Evolutionary conservation across 2,888 invertebrate species (phyloP), one percentile per base, ranked within the genome.

Genomic region (Bellardia pandia): DNA sequence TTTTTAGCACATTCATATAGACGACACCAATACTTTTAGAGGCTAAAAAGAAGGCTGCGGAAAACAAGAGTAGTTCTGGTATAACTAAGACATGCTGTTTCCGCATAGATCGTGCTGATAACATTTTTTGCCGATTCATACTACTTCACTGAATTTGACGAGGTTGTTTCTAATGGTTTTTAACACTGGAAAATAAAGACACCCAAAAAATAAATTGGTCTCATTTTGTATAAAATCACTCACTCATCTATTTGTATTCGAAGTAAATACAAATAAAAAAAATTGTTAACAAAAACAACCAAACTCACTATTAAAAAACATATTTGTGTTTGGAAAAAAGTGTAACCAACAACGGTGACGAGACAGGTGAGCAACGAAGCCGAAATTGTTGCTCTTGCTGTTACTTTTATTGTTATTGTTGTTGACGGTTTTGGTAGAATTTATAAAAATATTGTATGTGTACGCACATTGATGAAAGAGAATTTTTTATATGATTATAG

Each of bases 311-410:
- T 42, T 23, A 58, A 72, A 72, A 33, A 6, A 23, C 11, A 40
- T 64, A 37, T 58, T 30, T 37, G 14, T 48, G n/a, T 68, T 69
- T 51, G 45, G 42, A 53, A 45, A 64, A 79, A 85, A 74, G 23
- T 77, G 81, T 72, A 82, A 74, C 78, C 81, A 77, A 53, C 81
- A 68, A 76, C 75, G 68, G 23, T 69, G 76, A 82, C 72, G 86
- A 82, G 86, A 75, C 86, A 86, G 69, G 82, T 82, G 82, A 78
- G 86, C 86, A 86, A 64, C 75, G 82, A 76, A 82, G 76, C 69
- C 42, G 68, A 82, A 82, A 82, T 60, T 33, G 23, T 58, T 23
- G n/a, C 23, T 23, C 23, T 23, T 60, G 74, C 60, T 60, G 60
- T 60, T 37, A 13, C 45, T 45, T 2, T 45, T 45, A 13, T 45